Evolutionary conservation across 2,113 vertebrate genomes (phyloP).

Genomic region (Poecile atricapillus): DNA sequence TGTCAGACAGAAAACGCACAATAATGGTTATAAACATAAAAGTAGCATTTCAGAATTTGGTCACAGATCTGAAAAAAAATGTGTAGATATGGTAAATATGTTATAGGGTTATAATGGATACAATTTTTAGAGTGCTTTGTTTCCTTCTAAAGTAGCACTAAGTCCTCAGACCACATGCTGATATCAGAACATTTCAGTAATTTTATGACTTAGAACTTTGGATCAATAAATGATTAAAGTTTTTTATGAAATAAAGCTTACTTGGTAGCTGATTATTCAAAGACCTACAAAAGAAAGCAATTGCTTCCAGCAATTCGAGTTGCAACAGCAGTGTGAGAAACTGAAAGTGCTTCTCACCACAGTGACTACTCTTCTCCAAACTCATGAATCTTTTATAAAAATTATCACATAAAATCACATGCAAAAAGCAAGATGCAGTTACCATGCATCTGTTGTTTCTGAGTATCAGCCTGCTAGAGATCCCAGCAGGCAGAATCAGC

Average conservation of each 20-base stretch:
- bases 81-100: background rate
- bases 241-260: background rate
- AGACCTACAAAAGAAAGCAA: background rate
- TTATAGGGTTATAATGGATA: too few relatives aligned
- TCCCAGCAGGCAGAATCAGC: background rate
- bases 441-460: fast-evolving
- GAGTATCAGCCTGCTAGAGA: background rate
- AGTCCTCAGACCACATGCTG: background rate
- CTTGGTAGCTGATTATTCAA: background rate
- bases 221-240: background rate
- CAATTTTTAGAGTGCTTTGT: background rate
- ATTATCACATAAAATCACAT: background rate
- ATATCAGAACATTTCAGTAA: background rate
- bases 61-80: background rate
- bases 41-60: background rate
- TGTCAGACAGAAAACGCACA: background rate
- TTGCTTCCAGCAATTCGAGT: fast-evolving
- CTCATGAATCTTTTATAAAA: background rate
- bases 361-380: background rate
- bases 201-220: background rate
- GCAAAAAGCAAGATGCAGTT: background rate
- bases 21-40: background rate
- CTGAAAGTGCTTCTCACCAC: background rate
- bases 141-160: background rate
- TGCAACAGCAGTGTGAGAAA: background rate